Evolutionary conservation across 2,113 vertebrate species (phyloP).

Genomic region (Ceuthmochares aereus): DNA sequence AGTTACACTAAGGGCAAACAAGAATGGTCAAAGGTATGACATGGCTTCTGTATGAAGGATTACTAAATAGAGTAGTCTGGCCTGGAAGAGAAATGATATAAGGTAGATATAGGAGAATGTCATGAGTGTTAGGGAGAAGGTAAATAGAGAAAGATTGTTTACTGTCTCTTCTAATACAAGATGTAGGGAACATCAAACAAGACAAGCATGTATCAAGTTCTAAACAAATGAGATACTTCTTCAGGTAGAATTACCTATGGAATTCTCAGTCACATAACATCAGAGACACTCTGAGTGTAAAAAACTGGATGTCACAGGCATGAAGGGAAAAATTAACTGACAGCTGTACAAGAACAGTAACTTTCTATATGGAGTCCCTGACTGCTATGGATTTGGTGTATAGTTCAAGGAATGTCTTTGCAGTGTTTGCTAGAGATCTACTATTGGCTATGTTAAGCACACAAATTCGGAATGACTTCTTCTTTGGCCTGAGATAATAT

Average conservation of each 20-base stretch:
- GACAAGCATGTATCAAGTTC: background rate
- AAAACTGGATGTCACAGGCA: background rate
- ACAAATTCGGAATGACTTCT: background rate
- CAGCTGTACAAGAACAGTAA: background rate
- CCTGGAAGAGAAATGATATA: constrained; percentile 10
- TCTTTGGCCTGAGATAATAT: background rate
- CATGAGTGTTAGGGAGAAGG: constrained; percentile 10
- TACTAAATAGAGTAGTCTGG: background rate
- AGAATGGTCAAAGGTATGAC: background rate
- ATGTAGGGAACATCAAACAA: background rate
- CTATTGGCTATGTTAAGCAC: background rate
- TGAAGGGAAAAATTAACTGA: background rate
- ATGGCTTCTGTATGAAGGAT: background rate
- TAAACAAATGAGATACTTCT: background rate
- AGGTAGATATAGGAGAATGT: background rate
- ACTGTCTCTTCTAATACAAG: background rate
- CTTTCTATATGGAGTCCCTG: background rate
- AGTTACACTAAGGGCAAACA: background rate
- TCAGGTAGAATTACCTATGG: background rate
- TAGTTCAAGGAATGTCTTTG: background rate
- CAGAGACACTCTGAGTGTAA: background rate
- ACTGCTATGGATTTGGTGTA: background rate
- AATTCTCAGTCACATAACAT: background rate
- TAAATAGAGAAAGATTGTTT: constrained; percentile 5
- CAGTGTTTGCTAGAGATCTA: background rate